phyloP scores from a whole-genome alignment of 2,113 vertebrate species.

The Nanorana parkeri region DNA sequence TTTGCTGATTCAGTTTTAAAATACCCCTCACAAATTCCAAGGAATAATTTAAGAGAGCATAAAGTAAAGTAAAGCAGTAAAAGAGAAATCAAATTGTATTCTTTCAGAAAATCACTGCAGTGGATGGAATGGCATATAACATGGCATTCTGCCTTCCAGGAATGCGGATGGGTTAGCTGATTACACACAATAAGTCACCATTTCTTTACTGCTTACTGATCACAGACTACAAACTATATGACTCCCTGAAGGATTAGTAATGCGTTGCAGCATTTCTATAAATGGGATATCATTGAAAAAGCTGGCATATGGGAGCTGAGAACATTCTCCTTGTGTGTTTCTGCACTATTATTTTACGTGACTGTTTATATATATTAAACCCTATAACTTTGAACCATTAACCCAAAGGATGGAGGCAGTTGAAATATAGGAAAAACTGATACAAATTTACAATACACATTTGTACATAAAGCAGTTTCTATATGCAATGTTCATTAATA shows the following conservation, averaged over 20 bases:
- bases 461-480: too few relatives aligned
- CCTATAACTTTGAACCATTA: too few relatives aligned
- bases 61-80: constrained; percentile 33
- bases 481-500: too few relatives aligned
- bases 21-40: constrained; percentile 3
- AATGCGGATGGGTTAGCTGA: constrained; percentile 7
- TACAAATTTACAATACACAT: too few relatives aligned
- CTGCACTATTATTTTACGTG: too few relatives aligned
- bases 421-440: too few relatives aligned
- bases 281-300: constrained; percentile 13
- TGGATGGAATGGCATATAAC: constrained; percentile 20
- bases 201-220: constrained; percentile 33
- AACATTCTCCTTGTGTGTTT: too few relatives aligned
- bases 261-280: constrained; percentile 33
- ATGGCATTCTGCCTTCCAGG: constrained; percentile 27
- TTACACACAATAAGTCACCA: constrained; percentile 29
- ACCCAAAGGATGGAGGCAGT: too few relatives aligned
- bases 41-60: constrained; percentile 22
- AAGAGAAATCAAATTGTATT: constrained; percentile 12
- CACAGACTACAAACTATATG: constrained; percentile 5
- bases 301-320: neutral
- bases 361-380: too few relatives aligned
- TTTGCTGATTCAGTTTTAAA: constrained; percentile 29
- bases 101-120: constrained; percentile 19
- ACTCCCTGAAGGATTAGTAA: constrained; percentile 29